Conservation (phyloP, 2,888 invertebrate species). For the Spicauda simplicius region DNA sequence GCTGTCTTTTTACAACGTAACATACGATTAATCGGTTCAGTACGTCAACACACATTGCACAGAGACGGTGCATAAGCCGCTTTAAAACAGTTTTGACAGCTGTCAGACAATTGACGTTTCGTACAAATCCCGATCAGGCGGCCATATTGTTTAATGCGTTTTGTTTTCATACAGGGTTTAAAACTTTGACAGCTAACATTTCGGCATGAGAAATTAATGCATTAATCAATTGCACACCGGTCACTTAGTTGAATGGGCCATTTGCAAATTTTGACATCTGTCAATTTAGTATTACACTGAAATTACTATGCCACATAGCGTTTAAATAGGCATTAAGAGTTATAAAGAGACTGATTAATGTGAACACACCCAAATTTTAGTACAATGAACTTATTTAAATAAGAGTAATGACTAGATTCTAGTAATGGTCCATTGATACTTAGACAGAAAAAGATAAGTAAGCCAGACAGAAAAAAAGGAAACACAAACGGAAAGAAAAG, state of each 20-base stretch:
- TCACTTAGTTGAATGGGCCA: neutral
- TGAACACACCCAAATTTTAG: neutral
- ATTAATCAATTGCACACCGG: slow-evolving; percentile 8
- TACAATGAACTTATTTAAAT: neutral
- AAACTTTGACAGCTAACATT: slow-evolving; percentile 18
- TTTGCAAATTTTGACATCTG: slow-evolving; percentile 3
- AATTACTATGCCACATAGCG: neutral
- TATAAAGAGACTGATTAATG: neutral
- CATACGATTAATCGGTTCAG: too few species aligned
- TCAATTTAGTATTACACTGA: neutral
- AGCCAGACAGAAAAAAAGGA: slow-evolving; percentile 24
- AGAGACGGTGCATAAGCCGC: slow-evolving; percentile 13
- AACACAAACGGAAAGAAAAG: slow-evolving; percentile 15
- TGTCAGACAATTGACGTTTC: slow-evolving; percentile 23
- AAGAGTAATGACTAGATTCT: slow-evolving; percentile 4
- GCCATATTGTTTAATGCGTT: slow-evolving; percentile 21
- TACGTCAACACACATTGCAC: too few species aligned
- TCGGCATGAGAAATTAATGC: slow-evolving; percentile 1
- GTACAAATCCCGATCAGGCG: slow-evolving; percentile 14
- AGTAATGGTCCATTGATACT: slow-evolving; percentile 10
- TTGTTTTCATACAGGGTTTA: slow-evolving; percentile 17
- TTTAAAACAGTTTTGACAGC: slow-evolving; percentile 32
- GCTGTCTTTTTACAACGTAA: too few species aligned
- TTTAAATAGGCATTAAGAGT: too few species aligned
- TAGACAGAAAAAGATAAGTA: slow-evolving; percentile 21